These are phyloP conservation scores for Micropoecilia bifurca DNA, from an alignment of 2,797 vertebrate genomes.

Conservation along the genomic window DNA sequence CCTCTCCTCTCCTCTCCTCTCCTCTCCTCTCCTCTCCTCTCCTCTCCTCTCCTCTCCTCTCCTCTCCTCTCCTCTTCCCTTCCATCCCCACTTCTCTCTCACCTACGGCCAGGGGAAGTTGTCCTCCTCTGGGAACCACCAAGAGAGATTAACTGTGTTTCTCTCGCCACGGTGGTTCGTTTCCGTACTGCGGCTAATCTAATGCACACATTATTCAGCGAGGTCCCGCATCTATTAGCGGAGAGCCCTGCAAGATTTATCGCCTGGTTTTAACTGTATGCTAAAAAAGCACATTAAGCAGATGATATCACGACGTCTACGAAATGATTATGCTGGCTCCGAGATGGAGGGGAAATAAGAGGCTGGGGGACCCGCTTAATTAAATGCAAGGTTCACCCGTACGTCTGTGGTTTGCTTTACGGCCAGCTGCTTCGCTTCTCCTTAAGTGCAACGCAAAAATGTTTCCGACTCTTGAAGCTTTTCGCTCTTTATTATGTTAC, in stretches of 20 bases:
- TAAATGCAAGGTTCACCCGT: constrained; percentile 78
- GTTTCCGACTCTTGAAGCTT: background rate
- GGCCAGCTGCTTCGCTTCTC: constrained; percentile 54
- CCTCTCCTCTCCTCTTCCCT: background rate
- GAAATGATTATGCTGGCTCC: constrained; percentile 81
- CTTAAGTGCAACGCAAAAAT: background rate
- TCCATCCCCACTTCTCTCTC: no score
- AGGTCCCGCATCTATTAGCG: constrained; percentile 78
- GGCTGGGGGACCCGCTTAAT: constrained; percentile 74
- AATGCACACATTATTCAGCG: constrained; percentile 81
- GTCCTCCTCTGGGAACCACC: constrained; percentile 54
- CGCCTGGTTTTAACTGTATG: constrained; percentile 83
- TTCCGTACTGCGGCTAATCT: constrained; percentile 75
- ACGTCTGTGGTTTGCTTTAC: constrained; percentile 71
- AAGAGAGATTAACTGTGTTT: constrained; percentile 74
- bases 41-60: background rate
- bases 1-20: background rate
- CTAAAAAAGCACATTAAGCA: constrained; percentile 86
- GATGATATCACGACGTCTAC: constrained; percentile 82
- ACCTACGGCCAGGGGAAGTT: constrained; percentile 46
- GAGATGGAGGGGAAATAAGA: constrained; percentile 56
- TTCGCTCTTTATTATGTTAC: background rate
- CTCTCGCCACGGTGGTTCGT: constrained; percentile 68
- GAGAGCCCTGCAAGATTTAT: constrained; percentile 80
- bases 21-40: background rate